Base-by-base conservation (phyloP, 2,113 vertebrate genomes). In the Xenopus tropicalis region DNA sequence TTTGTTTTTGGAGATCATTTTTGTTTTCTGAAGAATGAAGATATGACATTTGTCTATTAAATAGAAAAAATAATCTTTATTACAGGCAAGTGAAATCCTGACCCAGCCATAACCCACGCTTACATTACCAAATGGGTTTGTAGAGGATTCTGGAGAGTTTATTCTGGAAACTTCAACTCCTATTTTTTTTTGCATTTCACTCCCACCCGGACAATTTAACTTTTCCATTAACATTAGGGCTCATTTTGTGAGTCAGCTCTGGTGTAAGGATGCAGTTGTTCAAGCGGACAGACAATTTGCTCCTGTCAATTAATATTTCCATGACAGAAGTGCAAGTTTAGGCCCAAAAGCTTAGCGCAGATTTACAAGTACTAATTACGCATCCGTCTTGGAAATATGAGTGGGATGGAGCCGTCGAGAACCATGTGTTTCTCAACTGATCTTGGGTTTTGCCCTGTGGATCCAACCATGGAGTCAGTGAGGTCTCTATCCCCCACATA, bases 231-330 rank as follows among this genome's bases (percentile, higher is more conserved):
- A 54, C 9, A 54, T 54, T n/a, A 17, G 17, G 52, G 19, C 52
- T 54, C 19, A n/a, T n/a, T 54, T 54, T 9, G 19, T 54, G 52
- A 54, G 52, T n/a, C 52, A 54, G 52, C 9, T 3, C 16, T n/a
- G 19, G 9, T 54, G n/a, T n/a, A 54, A n/a, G 52, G 52, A n/a
- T 54, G n/a, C 19, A 20, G 52, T 54, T 48, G 5, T 48, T 48
- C 46, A 3, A 48, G 13, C 4, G n/a, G 52, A n/a, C 16, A 19
- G 14, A 54, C 16, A 54, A 54, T n/a, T 54, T 54, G 52, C 52
- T 54, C 52, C 52, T 54, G 52, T 54, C n/a, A 54, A 54, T 54
- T 5, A 54, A 54, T 54, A 54, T 54, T 54, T 54, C 52, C 52
- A 54, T 54, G 16, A 54, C 52, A 54, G 52, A 54, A 54, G 52